A percentile compares a stretch with the other conserved stretches of the same genome.
phyloP scores from a whole-genome alignment of 37 sponge, comb jelly and placozoan genomes.

The Chondrilla cf. caribensis region DNA sequence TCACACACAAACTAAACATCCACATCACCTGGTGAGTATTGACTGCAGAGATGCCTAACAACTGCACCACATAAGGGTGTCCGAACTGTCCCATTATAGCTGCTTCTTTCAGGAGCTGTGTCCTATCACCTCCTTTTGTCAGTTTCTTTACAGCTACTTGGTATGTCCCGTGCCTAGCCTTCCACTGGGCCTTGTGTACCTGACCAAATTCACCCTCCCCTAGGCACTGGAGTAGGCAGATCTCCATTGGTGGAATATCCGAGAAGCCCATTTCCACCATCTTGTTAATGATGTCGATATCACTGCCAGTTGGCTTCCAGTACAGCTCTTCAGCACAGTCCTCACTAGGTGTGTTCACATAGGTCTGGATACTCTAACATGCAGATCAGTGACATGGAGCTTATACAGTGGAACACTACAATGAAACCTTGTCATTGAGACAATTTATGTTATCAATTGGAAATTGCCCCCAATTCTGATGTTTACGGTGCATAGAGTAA shows the following conservation, averaged over 20 bases:
- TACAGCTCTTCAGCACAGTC: neutral
- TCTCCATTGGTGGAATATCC: neutral
- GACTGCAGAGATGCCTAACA: neutral
- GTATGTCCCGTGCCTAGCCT: neutral
- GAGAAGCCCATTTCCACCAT: neutral
- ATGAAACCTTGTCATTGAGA: no score
- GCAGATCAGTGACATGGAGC: no score
- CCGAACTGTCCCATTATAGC: conserved; percentile 12
- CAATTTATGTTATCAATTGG: no score
- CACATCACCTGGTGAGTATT: no score
- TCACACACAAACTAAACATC: no score
- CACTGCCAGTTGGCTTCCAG: neutral
- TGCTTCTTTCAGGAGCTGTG: neutral
- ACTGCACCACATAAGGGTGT: conserved; percentile 6
- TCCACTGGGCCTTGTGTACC: neutral
- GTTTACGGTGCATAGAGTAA: no score
- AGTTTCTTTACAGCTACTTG: neutral
- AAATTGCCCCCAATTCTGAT: no score
- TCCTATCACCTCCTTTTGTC: neutral
- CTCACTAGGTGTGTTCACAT: no score
- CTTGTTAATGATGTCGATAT: neutral
- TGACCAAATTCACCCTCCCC: conserved; percentile 15
- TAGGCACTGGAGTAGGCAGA: neutral
- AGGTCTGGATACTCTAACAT: no score
- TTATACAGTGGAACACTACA: no score